Evolutionary conservation across 2,797 vertebrate genomes (phyloP).

Genomic region (Babyrousa celebensis): DNA sequence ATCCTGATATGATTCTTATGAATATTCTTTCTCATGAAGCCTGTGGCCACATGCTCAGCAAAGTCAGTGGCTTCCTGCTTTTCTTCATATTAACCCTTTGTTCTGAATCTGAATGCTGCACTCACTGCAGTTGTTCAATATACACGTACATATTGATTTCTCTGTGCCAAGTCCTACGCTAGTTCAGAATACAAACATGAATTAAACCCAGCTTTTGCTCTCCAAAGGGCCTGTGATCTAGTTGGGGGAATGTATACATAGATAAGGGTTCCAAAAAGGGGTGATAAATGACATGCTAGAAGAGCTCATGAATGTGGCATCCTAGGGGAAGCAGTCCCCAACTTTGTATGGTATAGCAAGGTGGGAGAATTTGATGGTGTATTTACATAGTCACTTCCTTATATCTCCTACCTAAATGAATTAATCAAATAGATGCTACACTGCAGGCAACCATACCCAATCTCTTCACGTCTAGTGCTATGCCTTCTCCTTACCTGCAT

Average conservation of each 20-base stretch:
- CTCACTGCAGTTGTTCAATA: background rate
- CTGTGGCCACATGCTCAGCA: background rate
- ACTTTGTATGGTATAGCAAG: accelerated
- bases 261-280: background rate
- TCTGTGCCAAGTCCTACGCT: background rate
- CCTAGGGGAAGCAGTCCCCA: background rate
- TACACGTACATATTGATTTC: background rate
- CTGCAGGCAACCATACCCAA: too few relatives aligned
- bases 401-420: background rate
- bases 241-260: background rate
- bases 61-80: background rate
- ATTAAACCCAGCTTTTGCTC: background rate
- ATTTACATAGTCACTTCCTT: background rate
- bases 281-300: too few relatives aligned
- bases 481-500: background rate
- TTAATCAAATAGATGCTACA: background rate
- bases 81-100: background rate
- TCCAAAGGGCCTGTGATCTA: background rate
- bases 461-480: background rate
- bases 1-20: background rate
- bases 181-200: background rate
- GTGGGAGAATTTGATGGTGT: background rate
- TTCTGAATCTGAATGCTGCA: background rate
- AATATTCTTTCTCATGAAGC: background rate
- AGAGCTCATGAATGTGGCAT: background rate